Evolutionary conservation across 1,140 invertebrate species (phyloP), one percentile per base, ranked within the genome.

Genomic region (Achatina immaculata): DNA sequence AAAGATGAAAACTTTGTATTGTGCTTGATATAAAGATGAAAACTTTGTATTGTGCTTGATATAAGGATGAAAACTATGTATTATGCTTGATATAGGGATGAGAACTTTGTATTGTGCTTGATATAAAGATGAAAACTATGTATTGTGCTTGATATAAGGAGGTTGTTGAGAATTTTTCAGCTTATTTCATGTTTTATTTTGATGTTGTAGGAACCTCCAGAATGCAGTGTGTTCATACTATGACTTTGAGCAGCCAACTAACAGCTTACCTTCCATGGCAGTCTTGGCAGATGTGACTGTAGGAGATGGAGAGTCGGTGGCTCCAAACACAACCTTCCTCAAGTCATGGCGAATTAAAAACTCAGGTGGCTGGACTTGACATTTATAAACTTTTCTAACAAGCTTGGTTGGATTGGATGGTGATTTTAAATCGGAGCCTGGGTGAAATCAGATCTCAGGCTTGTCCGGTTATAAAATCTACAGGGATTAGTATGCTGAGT

Each of bases 141-240:
- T 21, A 14, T 55, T 55, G 16, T 1, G 3, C 48, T 2, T 55
- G 16, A 24, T 21, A 21, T 3, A 6, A 21, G 2, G 16, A 55
- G 3, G 2, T 55, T 55, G 16, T 55, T 55, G 7, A 9, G 43
- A 45, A 45, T 45, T 45, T 45, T 45, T 45, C 19, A 69, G 34
- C 43, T 51, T 45, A 78, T 14, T 42, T 21, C 21, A 21, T 80
- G 31, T 72, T 21, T 45, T 76, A 19, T 68, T 74, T 71, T 68
- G 19, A 48, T 62, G 21, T 45, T 93, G 80, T 88, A 98, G 97
- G 97, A 99, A 99, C 92, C 92, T 99, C 69, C 97, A 99, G 92
- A 96, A 96, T 83, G 97, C 97, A 69, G 94, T 99, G 85, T 95
- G 97, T 92, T 96, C 96, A 85, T 99, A 98, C 90, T 95, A 98